Evolutionary conservation across 2,888 invertebrate genomes (phyloP), one percentile per base, ranked within the genome.

Genomic region (Stegophylla sp.): DNA sequence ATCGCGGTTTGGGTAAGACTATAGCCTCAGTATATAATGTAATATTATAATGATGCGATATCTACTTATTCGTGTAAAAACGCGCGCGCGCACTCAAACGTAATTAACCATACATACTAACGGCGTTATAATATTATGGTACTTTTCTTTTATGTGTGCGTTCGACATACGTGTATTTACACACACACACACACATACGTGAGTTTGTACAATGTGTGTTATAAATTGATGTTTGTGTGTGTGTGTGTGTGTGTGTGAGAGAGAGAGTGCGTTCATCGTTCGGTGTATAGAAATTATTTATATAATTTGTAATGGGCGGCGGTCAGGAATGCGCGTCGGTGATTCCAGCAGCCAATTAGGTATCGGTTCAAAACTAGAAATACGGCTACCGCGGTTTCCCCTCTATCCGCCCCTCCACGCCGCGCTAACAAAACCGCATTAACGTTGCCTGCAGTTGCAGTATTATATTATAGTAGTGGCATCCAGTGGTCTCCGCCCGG

Each of bases 271-370:
- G 20, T 10, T 10, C 20, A n/a, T 23, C 7, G 34, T 17, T 17
- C 53, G 7, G 53, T 53, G n/a, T 51, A 51, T 4, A 9, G 34
- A 75, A 75, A 63, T 64, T 64, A 63, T 64, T 64, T 45, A 17
- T 79, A 51, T 71, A 79, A 79, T 79, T 79, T 71, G 79, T 79
- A 79, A 79, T 79, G 79, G 79, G 79, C 79, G 75, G 75, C 75
- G 79, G 71, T 71, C 71, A 13, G 79, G 79, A 79, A 79, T 79
- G 79, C 51, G 61, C 71, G 59, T 61, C 71, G 48, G 79, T n/a
- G 61, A 61, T 51, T 71, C 69, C 61, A 71, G 59, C 69, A 71
- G 59, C 79, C 79, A 79, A 79, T 79, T 79, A 79, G 69, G 79
- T 61, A 71, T 71, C 79, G 79, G 51, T 23, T 71, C 79, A 41